Evolutionary conservation across 2,888 invertebrate genomes (phyloP).

Genomic region (Ectobius pallidus): DNA sequence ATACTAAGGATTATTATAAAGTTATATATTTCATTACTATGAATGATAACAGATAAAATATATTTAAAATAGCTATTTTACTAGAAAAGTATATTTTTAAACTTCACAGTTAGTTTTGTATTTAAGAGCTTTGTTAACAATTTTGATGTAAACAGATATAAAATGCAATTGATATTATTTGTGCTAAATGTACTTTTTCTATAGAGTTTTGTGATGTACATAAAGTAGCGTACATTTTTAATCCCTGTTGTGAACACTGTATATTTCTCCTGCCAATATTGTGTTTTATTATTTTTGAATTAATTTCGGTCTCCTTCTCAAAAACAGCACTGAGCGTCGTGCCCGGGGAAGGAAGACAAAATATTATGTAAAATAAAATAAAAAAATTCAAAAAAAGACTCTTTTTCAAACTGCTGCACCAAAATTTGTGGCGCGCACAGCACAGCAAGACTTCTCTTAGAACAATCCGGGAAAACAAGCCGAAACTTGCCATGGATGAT

Average conservation of each 20-base stretch:
- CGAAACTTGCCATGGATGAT: constrained; percentile 44
- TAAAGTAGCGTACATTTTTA: constrained; percentile 34
- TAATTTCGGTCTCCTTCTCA: constrained; percentile 49
- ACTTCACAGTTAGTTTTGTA: neutral
- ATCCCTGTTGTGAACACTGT: constrained; percentile 38
- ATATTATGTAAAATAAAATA: constrained; percentile 34
- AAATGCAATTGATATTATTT: neutral
- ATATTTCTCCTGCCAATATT: constrained; percentile 40
- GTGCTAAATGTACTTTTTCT: constrained; percentile 23
- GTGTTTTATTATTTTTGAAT: constrained; percentile 40
- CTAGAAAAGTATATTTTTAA: neutral
- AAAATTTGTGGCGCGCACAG: constrained; percentile 42
- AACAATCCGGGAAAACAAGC: constrained; percentile 43
- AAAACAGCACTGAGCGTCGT: constrained; percentile 58
- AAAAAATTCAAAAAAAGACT: constrained; percentile 33
- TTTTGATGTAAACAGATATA: neutral
- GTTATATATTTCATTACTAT: no score
- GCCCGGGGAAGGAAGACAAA: constrained; percentile 55
- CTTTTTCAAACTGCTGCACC: constrained; percentile 42
- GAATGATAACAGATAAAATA: no score
- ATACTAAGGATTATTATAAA: no score
- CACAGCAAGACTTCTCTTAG: constrained; percentile 36
- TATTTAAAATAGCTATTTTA: no score
- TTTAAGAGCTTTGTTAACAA: neutral
- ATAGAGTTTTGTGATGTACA: constrained; percentile 33